Percentiles rank a stretch among this genome's conserved stretches.
Conservation (phyloP, 2,888 invertebrate species). For the Dorcus hopei region DNA sequence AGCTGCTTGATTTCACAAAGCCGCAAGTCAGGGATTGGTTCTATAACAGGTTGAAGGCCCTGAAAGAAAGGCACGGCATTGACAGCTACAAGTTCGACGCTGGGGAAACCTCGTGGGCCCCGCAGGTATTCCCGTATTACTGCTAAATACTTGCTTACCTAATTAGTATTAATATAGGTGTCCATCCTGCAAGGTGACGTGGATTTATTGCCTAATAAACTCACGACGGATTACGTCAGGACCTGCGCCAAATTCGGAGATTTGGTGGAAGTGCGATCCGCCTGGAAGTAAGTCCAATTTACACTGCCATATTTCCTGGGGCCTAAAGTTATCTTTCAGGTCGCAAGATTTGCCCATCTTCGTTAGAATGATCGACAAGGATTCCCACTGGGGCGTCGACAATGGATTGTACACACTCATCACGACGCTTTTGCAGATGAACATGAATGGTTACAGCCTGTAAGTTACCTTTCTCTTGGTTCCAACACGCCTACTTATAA, state of each 20-base stretch:
- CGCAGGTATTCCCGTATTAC: conserved; percentile 48
- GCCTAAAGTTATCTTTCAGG: conserved; percentile 37
- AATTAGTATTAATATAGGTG: conserved; percentile 40
- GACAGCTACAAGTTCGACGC: conserved; percentile 81
- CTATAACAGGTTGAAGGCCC: conserved; percentile 49
- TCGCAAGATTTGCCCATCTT: conserved; percentile 70
- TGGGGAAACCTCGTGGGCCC: conserved; percentile 70
- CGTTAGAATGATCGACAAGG: conserved; percentile 76
- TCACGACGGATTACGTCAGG: conserved; percentile 57
- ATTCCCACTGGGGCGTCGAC: conserved; percentile 65
- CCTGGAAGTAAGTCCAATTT: conserved; percentile 52
- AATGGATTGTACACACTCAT: conserved; percentile 72
- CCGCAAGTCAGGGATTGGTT: conserved; percentile 62
- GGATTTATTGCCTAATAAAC: conserved; percentile 57
- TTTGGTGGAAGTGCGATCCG: conserved; percentile 70
- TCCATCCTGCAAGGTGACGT: conserved; percentile 56
- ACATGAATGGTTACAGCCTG: conserved; percentile 50
- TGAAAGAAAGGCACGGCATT: conserved; percentile 63
- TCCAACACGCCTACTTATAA: neutral
- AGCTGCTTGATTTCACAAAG: conserved; percentile 72
- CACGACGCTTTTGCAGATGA: conserved; percentile 65
- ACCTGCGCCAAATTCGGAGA: conserved; percentile 59
- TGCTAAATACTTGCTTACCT: no score
- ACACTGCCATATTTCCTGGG: neutral
- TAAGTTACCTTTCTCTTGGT: conserved; percentile 24